phyloP scores from a whole-genome alignment of 2,797 vertebrate genomes.

The Phalloptychus januarius region DNA sequence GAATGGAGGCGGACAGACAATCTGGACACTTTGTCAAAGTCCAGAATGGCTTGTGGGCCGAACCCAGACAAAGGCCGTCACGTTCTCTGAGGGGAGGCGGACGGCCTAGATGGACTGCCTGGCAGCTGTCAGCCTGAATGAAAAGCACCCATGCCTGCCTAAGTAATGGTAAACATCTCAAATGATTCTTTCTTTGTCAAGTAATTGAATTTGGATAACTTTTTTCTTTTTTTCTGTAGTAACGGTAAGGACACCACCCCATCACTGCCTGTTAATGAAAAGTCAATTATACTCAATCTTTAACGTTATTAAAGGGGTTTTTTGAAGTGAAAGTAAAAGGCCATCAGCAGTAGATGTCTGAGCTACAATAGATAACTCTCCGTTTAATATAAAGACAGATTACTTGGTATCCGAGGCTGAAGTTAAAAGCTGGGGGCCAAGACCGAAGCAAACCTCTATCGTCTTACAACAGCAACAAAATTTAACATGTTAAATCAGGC shows the following conservation, averaged over 20 bases:
- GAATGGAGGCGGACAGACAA: conserved; percentile 6
- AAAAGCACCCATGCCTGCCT: conserved; percentile 8
- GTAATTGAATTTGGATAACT: not conserved
- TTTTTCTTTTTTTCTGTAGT: not conserved
- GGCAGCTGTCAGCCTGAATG: conserved; percentile 20
- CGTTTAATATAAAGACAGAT: not conserved
- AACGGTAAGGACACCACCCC: not conserved
- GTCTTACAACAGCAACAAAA: not conserved
- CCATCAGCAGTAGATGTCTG: not conserved
- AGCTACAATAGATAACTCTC: not conserved
- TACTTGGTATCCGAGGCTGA: not conserved
- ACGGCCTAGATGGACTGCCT: conserved; percentile 12
- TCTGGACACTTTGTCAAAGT: conserved; percentile 26
- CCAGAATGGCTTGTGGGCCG: conserved; percentile 6
- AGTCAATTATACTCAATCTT: not conserved
- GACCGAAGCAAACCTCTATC: not conserved
- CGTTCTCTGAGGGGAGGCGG: conserved; percentile 6
- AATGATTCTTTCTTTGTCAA: conserved; percentile 5
- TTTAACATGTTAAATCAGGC: not conserved
- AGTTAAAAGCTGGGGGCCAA: not conserved
- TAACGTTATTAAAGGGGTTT: not conserved
- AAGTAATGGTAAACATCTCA: conserved; percentile 13
- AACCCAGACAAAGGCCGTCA: conserved; percentile 23
- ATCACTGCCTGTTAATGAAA: not conserved
- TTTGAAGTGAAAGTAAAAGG: not conserved